Evolutionary conservation across 1,140 invertebrate genomes (phyloP).

Genomic region (Calosoma granatense): DNA sequence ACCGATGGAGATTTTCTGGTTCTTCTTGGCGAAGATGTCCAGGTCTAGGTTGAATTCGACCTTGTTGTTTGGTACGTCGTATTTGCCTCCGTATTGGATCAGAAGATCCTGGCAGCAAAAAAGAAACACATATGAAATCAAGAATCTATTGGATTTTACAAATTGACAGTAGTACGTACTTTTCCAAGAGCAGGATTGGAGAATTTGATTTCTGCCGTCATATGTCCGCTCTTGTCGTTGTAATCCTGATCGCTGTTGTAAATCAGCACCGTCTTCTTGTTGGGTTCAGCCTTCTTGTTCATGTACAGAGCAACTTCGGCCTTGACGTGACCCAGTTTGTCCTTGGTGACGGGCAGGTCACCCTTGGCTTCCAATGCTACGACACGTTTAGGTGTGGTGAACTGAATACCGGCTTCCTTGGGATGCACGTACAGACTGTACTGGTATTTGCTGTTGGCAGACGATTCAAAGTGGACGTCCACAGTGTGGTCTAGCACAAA

Average conservation of each 20-base stretch:
- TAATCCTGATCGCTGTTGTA: constrained; percentile 37
- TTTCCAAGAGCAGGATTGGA: constrained; percentile 53
- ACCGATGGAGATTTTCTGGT: constrained; percentile 45
- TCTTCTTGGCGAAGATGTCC: constrained; percentile 50
- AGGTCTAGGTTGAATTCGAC: constrained; percentile 41
- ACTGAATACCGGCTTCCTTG: constrained; percentile 41
- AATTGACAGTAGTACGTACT: constrained; percentile 32
- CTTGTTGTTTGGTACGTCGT: constrained; percentile 31
- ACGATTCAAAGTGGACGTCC: constrained; percentile 55
- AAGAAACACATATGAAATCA: constrained; percentile 9
- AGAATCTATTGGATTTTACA: neutral
- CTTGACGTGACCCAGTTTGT: constrained; percentile 33
- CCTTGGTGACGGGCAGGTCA: constrained; percentile 12
- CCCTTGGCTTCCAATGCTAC: constrained; percentile 44
- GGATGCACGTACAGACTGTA: constrained; percentile 52
- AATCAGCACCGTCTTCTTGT: constrained; percentile 46
- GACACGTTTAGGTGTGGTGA: constrained; percentile 53
- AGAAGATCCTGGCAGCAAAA: constrained; percentile 36
- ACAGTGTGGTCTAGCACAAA: constrained; percentile 48
- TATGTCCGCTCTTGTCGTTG: constrained; percentile 36
- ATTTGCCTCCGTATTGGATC: constrained; percentile 38
- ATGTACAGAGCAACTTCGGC: constrained; percentile 47
- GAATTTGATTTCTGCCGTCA: constrained; percentile 47
- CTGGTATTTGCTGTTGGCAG: constrained; percentile 57
- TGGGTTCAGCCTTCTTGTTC: constrained; percentile 57